Evolutionary conservation across 2,888 invertebrate genomes (phyloP).

Genomic region (Campoplex nolae): DNA sequence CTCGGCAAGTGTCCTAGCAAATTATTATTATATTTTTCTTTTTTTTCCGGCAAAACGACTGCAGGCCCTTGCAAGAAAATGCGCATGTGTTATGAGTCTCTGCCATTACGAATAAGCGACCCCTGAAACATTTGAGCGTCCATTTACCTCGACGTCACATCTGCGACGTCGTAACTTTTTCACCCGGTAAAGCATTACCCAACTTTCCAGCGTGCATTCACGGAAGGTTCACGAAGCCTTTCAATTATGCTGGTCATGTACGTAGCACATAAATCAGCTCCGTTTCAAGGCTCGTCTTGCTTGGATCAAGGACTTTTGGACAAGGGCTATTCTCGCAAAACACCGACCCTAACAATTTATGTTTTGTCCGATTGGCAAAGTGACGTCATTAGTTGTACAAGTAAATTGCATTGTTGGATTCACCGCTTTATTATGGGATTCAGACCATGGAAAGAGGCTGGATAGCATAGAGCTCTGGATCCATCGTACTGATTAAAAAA

Average conservation of each 20-base stretch:
- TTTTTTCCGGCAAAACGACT: not conserved
- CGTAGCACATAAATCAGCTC: slow-evolving; percentile 41
- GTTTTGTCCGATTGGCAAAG: not conserved
- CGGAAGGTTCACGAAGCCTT: not conserved
- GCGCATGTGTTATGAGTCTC: not conserved
- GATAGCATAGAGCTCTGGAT: not conserved
- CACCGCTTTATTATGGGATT: slow-evolving; percentile 1
- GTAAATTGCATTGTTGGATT: slow-evolving; percentile 9
- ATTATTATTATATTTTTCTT: not conserved
- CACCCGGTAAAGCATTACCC: not conserved
- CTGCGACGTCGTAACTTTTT: slow-evolving; percentile 27
- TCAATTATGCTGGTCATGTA: slow-evolving; percentile 39
- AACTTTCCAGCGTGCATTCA: slow-evolving; percentile 1
- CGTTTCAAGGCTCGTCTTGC: not conserved
- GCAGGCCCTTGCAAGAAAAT: not conserved
- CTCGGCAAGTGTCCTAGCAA: too few species aligned
- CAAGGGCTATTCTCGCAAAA: slow-evolving; percentile 14
- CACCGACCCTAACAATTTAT: slow-evolving; percentile 12
- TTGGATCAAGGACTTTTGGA: slow-evolving; percentile 13
- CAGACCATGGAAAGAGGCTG: not conserved
- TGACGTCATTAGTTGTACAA: slow-evolving; percentile 25
- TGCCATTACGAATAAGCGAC: slow-evolving; percentile 1
- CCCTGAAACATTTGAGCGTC: not conserved
- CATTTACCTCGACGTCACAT: slow-evolving; percentile 1
- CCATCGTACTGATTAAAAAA: not conserved